A percentile compares a stretch with the other conserved stretches of the same genome.
These are phyloP conservation scores for Phataginus tricuspis DNA, from an alignment of 2,797 vertebrate species.

Conservation along the genomic window DNA sequence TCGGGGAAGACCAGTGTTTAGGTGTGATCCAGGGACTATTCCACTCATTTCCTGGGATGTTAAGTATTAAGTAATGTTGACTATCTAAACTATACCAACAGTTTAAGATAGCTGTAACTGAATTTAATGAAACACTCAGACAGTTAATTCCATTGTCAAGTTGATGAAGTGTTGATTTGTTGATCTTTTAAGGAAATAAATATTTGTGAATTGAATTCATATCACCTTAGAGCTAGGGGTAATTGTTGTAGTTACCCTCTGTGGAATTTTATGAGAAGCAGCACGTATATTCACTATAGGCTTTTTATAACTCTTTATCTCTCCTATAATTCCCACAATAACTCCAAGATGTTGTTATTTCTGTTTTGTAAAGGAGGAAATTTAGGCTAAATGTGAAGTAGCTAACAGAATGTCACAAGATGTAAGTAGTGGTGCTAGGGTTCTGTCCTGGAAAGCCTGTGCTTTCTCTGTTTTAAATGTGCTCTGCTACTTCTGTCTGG, in stretches of 20 bases:
- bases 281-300: neutral
- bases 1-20: neutral
- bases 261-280: slow-evolving; percentile 42
- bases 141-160: neutral
- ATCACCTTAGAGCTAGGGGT: neutral
- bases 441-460: neutral
- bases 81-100: neutral
- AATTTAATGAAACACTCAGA: neutral
- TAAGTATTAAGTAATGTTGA: neutral
- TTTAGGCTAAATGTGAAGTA: neutral
- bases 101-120: neutral
- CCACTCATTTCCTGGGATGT: neutral
- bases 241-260: slow-evolving; percentile 44
- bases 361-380: slow-evolving; percentile 11
- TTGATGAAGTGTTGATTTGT: slow-evolving; percentile 47
- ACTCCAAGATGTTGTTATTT: neutral
- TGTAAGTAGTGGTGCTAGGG: neutral
- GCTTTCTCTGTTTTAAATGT: neutral
- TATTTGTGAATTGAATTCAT: slow-evolving; percentile 40
- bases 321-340: slow-evolving; percentile 30
- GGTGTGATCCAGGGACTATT: neutral
- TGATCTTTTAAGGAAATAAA: slow-evolving; percentile 49
- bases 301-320: slow-evolving; percentile 32
- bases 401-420: neutral
- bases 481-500: neutral